phyloP scores from a whole-genome alignment of 2,888 invertebrate species.

The Bimastos eiseni region DNA sequence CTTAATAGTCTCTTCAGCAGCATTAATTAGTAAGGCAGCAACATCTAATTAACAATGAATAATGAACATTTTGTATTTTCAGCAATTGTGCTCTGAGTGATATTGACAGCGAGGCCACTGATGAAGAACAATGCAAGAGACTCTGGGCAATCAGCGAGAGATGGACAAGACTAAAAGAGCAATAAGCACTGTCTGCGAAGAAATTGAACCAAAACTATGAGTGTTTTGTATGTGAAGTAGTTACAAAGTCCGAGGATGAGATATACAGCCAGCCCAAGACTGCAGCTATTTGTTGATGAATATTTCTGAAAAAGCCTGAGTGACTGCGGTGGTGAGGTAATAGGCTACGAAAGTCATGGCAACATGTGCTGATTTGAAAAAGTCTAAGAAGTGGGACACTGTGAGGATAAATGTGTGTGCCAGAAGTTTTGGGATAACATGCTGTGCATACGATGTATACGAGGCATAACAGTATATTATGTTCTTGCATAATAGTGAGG shows the following conservation, averaged over 20 bases:
- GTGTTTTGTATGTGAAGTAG: neutral
- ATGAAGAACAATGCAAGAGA: constrained; percentile 70
- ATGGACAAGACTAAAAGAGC: constrained; percentile 69
- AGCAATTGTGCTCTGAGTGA: neutral
- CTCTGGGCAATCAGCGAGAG: constrained; percentile 80
- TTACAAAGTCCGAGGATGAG: neutral
- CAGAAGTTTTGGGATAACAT: neutral
- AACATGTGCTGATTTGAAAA: neutral
- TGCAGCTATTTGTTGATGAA: neutral
- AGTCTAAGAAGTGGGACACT: neutral
- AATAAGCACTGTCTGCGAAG: neutral
- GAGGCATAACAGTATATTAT: neutral
- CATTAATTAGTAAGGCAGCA: neutral
- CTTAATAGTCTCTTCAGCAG: neutral
- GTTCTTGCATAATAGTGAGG: neutral
- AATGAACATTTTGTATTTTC: neutral
- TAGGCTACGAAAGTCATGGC: neutral
- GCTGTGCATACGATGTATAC: neutral
- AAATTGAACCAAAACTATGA: neutral
- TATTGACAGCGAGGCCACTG: constrained; percentile 50
- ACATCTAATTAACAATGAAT: neutral
- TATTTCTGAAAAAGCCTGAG: neutral
- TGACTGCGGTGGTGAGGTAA: neutral
- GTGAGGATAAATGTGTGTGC: neutral
- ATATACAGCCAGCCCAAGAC: neutral